Conservation (phyloP, 2,888 invertebrate species). For the Nebria salina region DNA sequence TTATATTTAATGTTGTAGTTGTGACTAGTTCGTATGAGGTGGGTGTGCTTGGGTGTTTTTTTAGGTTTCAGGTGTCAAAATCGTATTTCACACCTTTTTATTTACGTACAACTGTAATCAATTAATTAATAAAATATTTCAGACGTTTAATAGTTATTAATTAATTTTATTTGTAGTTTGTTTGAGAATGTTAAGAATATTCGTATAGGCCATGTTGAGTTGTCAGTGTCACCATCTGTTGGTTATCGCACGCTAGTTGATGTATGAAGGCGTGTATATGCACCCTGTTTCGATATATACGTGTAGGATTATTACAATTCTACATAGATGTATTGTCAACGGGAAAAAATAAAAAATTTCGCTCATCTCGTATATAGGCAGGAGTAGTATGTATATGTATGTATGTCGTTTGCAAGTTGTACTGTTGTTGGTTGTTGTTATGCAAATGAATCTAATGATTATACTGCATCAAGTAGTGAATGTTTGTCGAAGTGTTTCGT, state of each 20-base stretch:
- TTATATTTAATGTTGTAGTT: too few species aligned
- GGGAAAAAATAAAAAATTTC: not conserved
- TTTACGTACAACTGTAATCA: too few species aligned
- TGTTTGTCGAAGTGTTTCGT: conserved; percentile 17
- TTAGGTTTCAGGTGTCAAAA: too few species aligned
- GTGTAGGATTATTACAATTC: not conserved
- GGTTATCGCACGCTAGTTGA: not conserved
- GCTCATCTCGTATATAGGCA: not conserved
- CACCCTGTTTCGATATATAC: not conserved
- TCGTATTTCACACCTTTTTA: too few species aligned
- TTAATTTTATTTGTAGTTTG: too few species aligned
- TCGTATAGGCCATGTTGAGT: not conserved
- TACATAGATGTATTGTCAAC: not conserved
- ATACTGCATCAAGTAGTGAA: not conserved
- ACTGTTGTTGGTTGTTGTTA: not conserved
- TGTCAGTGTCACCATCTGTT: not conserved
- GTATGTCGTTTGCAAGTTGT: not conserved
- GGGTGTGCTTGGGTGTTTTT: too few species aligned
- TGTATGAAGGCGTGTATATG: not conserved
- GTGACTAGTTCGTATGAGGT: too few species aligned
- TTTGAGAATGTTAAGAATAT: too few species aligned
- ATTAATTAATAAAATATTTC: too few species aligned
- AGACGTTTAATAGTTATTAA: too few species aligned
- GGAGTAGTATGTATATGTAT: not conserved
- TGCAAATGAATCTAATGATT: conserved; percentile 18